phyloP scores from a whole-genome alignment of 2,113 vertebrate species.

The Furnarius figulus region DNA sequence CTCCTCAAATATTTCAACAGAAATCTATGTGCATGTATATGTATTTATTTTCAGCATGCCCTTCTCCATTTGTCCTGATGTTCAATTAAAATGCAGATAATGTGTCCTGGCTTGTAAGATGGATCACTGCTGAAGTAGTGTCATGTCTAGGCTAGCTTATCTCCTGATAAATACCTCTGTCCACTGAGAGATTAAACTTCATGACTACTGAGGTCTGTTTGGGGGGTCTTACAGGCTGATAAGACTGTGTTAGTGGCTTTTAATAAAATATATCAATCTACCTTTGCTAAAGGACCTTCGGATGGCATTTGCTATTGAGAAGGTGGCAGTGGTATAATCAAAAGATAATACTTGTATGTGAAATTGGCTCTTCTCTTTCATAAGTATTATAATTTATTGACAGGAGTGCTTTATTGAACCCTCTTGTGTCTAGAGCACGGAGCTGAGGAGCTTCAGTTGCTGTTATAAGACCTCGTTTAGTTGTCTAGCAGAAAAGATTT shows the following conservation, averaged over 20 bases:
- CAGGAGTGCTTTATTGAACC: constrained; percentile 36
- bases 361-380: neutral
- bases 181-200: constrained; percentile 48
- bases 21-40: neutral
- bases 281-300: neutral
- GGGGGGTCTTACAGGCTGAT: constrained; percentile 18
- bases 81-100: constrained; percentile 64
- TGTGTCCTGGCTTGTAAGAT: constrained; percentile 29
- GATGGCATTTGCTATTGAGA: constrained; percentile 1
- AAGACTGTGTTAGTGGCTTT: neutral
- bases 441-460: constrained; percentile 10
- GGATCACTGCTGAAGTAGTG: constrained; percentile 34
- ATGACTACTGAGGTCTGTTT: neutral
- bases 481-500: constrained; percentile 74
- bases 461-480: constrained; percentile 75
- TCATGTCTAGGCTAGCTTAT: constrained; percentile 47
- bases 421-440: constrained; percentile 33
- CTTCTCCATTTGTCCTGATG: neutral
- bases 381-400: constrained; percentile 8
- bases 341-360: neutral
- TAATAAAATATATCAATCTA: constrained; percentile 10
- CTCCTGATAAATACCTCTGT: constrained; percentile 40
- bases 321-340: neutral
- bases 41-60: neutral
- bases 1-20: neutral